Evolutionary conservation across 2,113 vertebrate genomes (phyloP), one percentile per base, ranked within the genome.

Genomic region (Nymphicus hollandicus): DNA sequence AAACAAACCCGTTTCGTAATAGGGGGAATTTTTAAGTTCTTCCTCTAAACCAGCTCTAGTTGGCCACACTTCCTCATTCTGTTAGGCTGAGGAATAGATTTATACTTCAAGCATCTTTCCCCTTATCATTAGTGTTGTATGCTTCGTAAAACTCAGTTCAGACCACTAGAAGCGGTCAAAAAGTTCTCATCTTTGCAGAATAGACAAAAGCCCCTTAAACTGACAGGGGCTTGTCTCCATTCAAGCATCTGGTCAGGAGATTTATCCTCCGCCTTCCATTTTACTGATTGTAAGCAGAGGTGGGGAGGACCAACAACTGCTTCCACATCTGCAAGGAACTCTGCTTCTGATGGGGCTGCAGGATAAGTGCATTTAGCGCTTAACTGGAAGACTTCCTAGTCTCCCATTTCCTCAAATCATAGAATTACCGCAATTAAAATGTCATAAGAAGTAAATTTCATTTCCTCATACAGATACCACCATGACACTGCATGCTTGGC

Each of bases 31-130:
- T 95, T 81, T 68, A 83, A 78, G 27, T 35, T 79, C 92, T 93
- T 95, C 78, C 78, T 91, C 47, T 31, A 72, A 46, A 56, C 16
- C 47, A 89, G 58, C 41, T 86, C 37, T 46, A 65, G n/a, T 39
- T 74, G 50, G 81, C 88, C 73, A 74, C 52, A 84, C 35, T 96
- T 93, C 92, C 95, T 96, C 80, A 79, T 95, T 93, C 88, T 78
- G 28, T 46, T 65, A 74, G 20, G 37, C 47, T 86, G 61, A 84
- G 41, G n/a, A 71, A 74, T 39, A 33, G 6, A 56, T 13, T 70
- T 37, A 39, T 15, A 64, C 15, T 56, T 50, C 17, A 17, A 82
- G 24, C 2, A 27, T 66, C 70, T 70, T 81, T 73, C 44, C 77
- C 73, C 12, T 63, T 93, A 70, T 6, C 6, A 0, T 39, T 64